Percentiles rank a stretch among this genome's conserved stretches.
Evolutionary conservation across 1,140 invertebrate genomes (phyloP).

Genomic region (Drosophila bocki): DNA sequence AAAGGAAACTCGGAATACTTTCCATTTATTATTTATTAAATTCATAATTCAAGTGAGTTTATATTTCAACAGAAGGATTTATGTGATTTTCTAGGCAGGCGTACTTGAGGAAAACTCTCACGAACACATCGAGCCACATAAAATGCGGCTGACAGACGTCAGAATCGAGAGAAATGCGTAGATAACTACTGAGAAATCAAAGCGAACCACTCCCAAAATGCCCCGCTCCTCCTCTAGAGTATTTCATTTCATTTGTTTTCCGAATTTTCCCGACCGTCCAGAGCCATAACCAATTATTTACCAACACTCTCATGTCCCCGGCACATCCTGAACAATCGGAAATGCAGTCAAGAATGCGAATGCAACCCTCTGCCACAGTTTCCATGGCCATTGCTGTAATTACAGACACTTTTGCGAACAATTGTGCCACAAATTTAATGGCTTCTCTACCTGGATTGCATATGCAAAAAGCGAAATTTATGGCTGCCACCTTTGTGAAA

Average conservation of each 20-base stretch:
- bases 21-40: slow-evolving; percentile 49
- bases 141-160: slow-evolving; percentile 78
- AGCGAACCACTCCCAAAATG: slow-evolving; percentile 29
- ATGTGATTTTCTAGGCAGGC: slow-evolving; percentile 67
- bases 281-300: slow-evolving; percentile 78
- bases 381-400: slow-evolving; percentile 65
- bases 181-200: slow-evolving; percentile 72
- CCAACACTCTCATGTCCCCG: slow-evolving; percentile 61
- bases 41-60: slow-evolving; percentile 50
- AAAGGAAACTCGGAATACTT: not conserved
- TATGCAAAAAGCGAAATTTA: slow-evolving; percentile 48
- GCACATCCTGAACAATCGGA: slow-evolving; percentile 72
- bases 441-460: slow-evolving; percentile 66
- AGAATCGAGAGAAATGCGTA: slow-evolving; percentile 71
- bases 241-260: slow-evolving; percentile 60
- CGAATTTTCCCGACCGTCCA: slow-evolving; percentile 29
- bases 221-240: not conserved
- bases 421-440: slow-evolving; percentile 79
- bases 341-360: slow-evolving; percentile 66
- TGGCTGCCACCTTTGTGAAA: slow-evolving; percentile 30
- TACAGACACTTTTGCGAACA: slow-evolving; percentile 76
- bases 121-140: slow-evolving; percentile 46
- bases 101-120: slow-evolving; percentile 74
- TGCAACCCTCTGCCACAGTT: slow-evolving; percentile 35
- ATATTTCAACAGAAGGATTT: slow-evolving; percentile 44